Evolutionary conservation across 2,113 vertebrate species (phyloP).

Genomic region (Aix galericulata): DNA sequence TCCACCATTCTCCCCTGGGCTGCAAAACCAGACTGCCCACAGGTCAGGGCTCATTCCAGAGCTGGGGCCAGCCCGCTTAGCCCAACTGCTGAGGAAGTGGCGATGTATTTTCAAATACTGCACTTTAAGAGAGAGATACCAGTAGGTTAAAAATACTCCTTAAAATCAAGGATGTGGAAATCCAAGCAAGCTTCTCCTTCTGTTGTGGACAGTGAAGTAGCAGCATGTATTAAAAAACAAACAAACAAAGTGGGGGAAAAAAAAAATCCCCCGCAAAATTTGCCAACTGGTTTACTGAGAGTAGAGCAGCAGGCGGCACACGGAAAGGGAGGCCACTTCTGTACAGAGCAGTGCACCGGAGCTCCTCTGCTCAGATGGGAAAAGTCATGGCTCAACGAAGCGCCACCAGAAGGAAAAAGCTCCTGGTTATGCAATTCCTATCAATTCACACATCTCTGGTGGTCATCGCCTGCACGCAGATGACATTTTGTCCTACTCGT

Average conservation of each 20-base stretch:
- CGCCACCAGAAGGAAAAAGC: constrained; percentile 8
- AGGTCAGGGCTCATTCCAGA: constrained; percentile 59
- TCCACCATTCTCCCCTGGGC: constrained; percentile 23
- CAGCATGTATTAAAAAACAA: constrained; percentile 42
- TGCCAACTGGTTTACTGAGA: not conserved
- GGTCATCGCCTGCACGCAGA: not conserved
- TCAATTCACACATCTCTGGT: not conserved
- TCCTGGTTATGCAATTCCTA: constrained; percentile 41
- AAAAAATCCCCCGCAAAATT: not conserved
- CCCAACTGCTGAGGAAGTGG: not conserved
- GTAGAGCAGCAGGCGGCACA: not conserved
- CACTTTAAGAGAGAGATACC: not conserved
- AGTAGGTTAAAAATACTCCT: constrained; percentile 34
- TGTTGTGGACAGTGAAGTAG: constrained; percentile 18
- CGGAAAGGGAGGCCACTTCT: constrained; percentile 47
- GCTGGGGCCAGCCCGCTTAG: not conserved
- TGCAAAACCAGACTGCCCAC: constrained; percentile 40
- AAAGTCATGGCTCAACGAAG: not conserved
- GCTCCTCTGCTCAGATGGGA: constrained; percentile 31
- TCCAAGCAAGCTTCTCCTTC: constrained; percentile 36
- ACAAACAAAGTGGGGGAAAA: not conserved
- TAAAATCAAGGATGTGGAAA: constrained; percentile 54
- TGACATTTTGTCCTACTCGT: not conserved
- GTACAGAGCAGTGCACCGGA: constrained; percentile 28
- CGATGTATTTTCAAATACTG: not conserved